Evolutionary conservation across 2,888 invertebrate genomes (phyloP).

Genomic region (Cylindroiulus punctatus): DNA sequence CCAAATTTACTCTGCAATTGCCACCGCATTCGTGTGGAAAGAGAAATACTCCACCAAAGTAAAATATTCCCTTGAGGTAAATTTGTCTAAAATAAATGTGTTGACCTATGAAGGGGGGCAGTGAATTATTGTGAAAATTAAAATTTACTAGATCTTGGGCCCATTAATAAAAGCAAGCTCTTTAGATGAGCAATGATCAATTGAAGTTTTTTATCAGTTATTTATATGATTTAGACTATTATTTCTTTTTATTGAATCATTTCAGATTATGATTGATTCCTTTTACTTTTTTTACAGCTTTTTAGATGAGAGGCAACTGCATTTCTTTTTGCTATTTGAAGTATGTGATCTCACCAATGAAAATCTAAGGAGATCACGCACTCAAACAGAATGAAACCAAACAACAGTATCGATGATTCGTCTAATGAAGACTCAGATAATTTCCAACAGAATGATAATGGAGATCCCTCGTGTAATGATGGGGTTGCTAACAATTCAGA

Average conservation of each 20-base stretch:
- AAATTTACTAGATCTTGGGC: no score
- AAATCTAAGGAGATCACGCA: neutral
- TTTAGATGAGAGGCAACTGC: conserved; percentile 3
- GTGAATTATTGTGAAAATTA: no score
- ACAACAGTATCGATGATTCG: neutral
- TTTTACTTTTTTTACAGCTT: neutral
- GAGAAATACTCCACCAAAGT: no score
- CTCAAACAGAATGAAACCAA: conserved; percentile 44
- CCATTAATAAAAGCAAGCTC: no score
- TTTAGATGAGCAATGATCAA: no score
- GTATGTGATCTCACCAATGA: neutral
- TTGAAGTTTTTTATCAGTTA: no score
- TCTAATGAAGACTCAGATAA: neutral
- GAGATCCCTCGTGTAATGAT: neutral
- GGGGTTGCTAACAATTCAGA: neutral
- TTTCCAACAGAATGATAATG: neutral
- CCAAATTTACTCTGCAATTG: no score
- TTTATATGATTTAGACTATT: no score
- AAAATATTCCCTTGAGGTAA: no score
- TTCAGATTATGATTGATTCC: neutral
- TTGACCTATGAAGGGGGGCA: no score
- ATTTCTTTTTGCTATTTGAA: neutral
- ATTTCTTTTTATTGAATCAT: neutral
- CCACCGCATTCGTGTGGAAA: no score
- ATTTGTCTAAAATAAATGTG: no score